phyloP scores from a whole-genome alignment of 2,113 vertebrate species.

The Indicator indicator region DNA sequence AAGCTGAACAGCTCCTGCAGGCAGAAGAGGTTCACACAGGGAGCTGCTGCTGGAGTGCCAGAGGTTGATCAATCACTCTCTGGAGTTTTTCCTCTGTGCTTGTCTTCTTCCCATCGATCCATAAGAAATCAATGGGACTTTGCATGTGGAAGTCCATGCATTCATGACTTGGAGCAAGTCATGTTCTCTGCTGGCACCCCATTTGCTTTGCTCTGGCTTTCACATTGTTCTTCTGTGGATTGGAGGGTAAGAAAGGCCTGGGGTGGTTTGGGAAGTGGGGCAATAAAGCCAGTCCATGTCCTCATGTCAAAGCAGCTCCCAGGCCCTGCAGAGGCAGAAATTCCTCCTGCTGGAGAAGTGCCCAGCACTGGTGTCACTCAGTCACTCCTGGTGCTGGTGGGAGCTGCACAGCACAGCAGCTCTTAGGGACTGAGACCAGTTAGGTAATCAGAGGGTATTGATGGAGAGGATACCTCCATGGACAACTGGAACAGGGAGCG shows the following conservation, averaged over 20 bases:
- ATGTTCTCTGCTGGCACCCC: not conserved
- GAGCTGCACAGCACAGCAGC: not conserved
- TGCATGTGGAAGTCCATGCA: constrained; percentile 3
- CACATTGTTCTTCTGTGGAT: not conserved
- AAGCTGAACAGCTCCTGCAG: not conserved
- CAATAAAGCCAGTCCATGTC: not conserved
- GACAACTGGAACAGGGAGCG: not conserved
- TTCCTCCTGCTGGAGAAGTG: not conserved
- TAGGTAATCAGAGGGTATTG: not conserved
- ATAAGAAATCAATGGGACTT: constrained; percentile 14
- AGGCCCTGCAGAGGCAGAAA: not conserved
- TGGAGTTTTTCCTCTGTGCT: constrained; percentile 29
- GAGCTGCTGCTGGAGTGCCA: constrained; percentile 4
- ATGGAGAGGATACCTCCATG: not conserved
- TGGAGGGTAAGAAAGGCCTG: not conserved
- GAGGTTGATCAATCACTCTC: constrained; percentile 48
- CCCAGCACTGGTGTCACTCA: accelerated
- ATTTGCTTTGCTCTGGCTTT: not conserved
- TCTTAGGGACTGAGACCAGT: not conserved
- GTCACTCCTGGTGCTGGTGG: not conserved
- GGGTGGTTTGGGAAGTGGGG: not conserved
- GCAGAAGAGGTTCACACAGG: not conserved
- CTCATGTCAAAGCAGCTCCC: not conserved
- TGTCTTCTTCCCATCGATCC: constrained; percentile 40
- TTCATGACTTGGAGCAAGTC: not conserved